Conservation (phyloP, 2,113 vertebrate species). For the Toxostoma redivivum region DNA sequence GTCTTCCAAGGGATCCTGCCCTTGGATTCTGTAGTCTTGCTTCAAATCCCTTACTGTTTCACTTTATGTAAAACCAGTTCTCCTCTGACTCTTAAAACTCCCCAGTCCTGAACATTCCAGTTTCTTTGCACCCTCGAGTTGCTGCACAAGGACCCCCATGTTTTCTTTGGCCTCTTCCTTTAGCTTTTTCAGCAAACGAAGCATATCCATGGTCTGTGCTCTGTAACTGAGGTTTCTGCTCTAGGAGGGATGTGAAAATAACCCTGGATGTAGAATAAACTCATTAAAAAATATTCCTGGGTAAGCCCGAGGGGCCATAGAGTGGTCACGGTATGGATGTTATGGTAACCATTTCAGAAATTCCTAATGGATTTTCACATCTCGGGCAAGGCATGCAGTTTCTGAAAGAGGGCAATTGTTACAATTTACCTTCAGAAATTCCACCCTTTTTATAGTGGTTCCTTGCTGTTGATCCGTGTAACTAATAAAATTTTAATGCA, state of each 20-base stretch:
- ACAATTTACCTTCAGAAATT: neutral
- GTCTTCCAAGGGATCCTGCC: neutral
- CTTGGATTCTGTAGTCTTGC: neutral
- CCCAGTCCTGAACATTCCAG: neutral
- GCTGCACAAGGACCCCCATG: neutral
- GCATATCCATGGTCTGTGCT: neutral
- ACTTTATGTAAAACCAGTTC: neutral
- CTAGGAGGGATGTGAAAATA: neutral
- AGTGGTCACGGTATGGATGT: neutral
- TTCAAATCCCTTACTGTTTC: neutral
- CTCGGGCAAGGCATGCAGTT: neutral
- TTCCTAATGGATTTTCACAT: neutral
- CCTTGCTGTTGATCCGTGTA: neutral
- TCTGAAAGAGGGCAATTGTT: slow-evolving; percentile 1
- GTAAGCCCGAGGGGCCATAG: neutral
- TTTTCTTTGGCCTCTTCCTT: slow-evolving; percentile 11
- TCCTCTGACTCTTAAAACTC: neutral
- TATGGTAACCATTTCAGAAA: neutral
- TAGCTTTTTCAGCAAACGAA: neutral
- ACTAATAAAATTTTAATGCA: neutral
- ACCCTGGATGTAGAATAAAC: neutral
- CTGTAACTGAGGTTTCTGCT: neutral
- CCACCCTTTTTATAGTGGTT: neutral
- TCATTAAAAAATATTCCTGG: neutral
- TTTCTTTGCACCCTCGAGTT: neutral